Percentiles rank a stretch among this genome's conserved stretches.
Conservation (phyloP, 2,797 vertebrate species). For the Microctenopoma steveboyesi region DNA sequence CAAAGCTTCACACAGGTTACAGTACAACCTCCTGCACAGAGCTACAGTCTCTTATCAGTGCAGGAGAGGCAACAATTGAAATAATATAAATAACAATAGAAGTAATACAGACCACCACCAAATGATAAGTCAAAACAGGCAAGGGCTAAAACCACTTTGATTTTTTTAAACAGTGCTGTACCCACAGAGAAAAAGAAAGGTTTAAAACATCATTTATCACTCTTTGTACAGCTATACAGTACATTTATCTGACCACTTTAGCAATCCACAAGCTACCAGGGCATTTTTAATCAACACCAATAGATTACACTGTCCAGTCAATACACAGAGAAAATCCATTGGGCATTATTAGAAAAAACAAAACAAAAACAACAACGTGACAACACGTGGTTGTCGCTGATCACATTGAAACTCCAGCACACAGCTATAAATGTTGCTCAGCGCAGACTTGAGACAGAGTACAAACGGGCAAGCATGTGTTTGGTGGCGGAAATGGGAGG, state of each 20-base stretch:
- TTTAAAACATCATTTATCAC: slow-evolving; percentile 80
- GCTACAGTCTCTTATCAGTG: slow-evolving; percentile 84
- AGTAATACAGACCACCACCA: slow-evolving; percentile 86
- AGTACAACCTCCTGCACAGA: slow-evolving; percentile 90
- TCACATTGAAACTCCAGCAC: slow-evolving; percentile 76
- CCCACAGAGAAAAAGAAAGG: slow-evolving; percentile 80
- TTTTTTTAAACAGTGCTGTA: slow-evolving; percentile 83
- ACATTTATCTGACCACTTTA: slow-evolving; percentile 83
- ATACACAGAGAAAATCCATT: slow-evolving; percentile 79
- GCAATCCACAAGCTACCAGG: slow-evolving; percentile 84
- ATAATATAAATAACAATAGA: slow-evolving; percentile 84
- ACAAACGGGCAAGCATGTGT: slow-evolving; percentile 64
- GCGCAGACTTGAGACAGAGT: slow-evolving; percentile 55
- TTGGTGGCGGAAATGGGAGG: slow-evolving; percentile 37
- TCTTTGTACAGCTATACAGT: slow-evolving; percentile 84
- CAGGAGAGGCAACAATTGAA: slow-evolving; percentile 84
- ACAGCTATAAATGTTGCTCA: slow-evolving; percentile 66
- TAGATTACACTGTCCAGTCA: slow-evolving; percentile 82
- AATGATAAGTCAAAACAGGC: slow-evolving; percentile 86
- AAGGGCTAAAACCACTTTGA: slow-evolving; percentile 83
- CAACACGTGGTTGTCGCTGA: slow-evolving; percentile 63
- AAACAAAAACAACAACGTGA: slow-evolving; percentile 56
- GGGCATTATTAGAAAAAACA: slow-evolving; percentile 59
- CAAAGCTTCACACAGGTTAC: slow-evolving; percentile 99
- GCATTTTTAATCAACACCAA: slow-evolving; percentile 81